A percentile compares a stretch with the other conserved stretches of the same genome.
phyloP scores from a whole-genome alignment of 2,113 vertebrate species.

The Grus americana region DNA sequence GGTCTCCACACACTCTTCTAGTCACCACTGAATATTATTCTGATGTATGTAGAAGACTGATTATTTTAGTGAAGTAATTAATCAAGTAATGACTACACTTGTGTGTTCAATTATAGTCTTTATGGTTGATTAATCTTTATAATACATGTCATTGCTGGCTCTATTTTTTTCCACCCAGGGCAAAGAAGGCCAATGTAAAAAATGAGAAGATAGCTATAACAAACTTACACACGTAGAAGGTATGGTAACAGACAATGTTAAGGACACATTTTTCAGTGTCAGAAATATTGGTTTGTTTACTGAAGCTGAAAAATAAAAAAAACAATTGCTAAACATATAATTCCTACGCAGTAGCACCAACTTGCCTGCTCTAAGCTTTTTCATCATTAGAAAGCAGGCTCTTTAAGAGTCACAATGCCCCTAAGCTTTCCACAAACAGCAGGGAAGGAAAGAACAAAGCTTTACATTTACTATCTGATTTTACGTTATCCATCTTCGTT shows the following conservation, averaged over 20 bases:
- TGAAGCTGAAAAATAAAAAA: slow-evolving; percentile 59
- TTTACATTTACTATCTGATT: not conserved
- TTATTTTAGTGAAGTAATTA: slow-evolving; percentile 78
- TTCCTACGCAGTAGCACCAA: not conserved
- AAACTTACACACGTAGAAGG: slow-evolving; percentile 36
- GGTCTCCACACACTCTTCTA: not conserved
- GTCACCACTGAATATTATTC: slow-evolving; percentile 48
- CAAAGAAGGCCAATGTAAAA: slow-evolving; percentile 54
- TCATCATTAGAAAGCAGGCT: not conserved
- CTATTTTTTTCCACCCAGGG: slow-evolving; percentile 55
- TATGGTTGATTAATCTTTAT: slow-evolving; percentile 80
- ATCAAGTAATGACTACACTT: slow-evolving; percentile 80
- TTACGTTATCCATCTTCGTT: not conserved
- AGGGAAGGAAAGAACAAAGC: not conserved
- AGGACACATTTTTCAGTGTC: slow-evolving; percentile 63
- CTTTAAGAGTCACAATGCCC: not conserved
- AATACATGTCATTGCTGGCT: slow-evolving; percentile 70
- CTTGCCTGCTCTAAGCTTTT: not conserved
- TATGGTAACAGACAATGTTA: slow-evolving; percentile 21
- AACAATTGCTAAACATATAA: slow-evolving; percentile 35
- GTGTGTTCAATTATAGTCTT: slow-evolving; percentile 78
- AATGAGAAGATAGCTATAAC: slow-evolving; percentile 53
- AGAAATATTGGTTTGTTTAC: slow-evolving; percentile 68
- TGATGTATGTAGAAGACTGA: slow-evolving; percentile 71
- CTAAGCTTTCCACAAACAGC: not conserved